These are phyloP conservation scores for Agriotes lineatus DNA, from an alignment of 2,888 invertebrate genomes.

Conservation along the genomic window DNA sequence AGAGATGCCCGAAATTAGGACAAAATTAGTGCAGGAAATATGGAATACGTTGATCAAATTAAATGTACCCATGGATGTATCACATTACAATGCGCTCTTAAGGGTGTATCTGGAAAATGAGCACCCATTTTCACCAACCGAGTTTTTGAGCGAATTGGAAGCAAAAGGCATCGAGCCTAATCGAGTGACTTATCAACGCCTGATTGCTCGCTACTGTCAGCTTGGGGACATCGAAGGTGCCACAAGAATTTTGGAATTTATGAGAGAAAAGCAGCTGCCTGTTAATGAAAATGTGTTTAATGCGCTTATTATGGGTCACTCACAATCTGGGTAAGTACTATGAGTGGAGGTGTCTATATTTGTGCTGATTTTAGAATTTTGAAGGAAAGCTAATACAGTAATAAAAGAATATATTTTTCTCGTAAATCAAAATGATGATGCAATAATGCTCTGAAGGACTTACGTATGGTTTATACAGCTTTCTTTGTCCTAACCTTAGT, in stretches of 20 bases:
- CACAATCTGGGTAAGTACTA: conserved; percentile 77
- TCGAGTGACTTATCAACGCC: conserved; percentile 86
- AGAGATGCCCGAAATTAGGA: conserved; percentile 80
- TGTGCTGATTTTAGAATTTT: too few relatives aligned
- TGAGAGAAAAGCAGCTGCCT: conserved; percentile 84
- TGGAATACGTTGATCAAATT: conserved; percentile 82
- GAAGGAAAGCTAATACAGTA: too few relatives aligned
- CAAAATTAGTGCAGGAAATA: conserved; percentile 82
- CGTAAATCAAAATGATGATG: too few relatives aligned
- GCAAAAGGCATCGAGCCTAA: conserved; percentile 85
- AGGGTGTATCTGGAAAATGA: conserved; percentile 89
- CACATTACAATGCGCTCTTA: conserved; percentile 90
- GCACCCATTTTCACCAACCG: conserved; percentile 83
- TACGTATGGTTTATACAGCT: too few relatives aligned
- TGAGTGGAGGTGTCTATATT: too few relatives aligned
- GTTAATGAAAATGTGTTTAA: conserved; percentile 88
- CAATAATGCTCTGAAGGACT: too few relatives aligned
- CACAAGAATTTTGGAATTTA: conserved; percentile 85
- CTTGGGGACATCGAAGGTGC: conserved; percentile 89
- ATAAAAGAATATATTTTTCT: too few relatives aligned
- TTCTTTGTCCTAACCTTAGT: too few relatives aligned
- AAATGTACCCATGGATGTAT: conserved; percentile 85
- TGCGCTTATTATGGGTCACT: conserved; percentile 87
- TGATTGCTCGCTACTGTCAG: conserved; percentile 86
- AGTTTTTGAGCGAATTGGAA: conserved; percentile 82